These are phyloP conservation scores for Heliconius nattereri DNA, from an alignment of 1,140 invertebrate species.

Conservation along the genomic window DNA sequence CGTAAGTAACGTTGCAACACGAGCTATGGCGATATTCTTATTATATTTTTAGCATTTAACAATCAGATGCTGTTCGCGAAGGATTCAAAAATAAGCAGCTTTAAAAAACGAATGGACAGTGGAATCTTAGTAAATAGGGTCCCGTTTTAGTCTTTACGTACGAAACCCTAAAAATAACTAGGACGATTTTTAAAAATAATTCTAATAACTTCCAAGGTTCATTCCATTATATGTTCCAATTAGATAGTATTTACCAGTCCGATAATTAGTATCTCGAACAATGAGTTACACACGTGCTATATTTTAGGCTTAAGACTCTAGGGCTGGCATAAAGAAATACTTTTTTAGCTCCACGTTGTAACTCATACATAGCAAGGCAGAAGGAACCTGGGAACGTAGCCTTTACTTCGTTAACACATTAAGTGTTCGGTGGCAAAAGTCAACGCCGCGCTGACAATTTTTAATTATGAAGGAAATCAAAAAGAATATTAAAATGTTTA, in stretches of 20 bases:
- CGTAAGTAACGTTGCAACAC: neutral
- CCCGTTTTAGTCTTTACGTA: too few relatives aligned
- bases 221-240: neutral
- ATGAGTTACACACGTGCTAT: conserved; percentile 4
- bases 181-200: neutral
- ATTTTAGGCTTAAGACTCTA: neutral
- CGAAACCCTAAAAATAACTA: neutral
- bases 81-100: too few relatives aligned
- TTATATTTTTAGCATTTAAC: neutral
- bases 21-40: neutral
- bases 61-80: too few relatives aligned
- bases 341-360: neutral
- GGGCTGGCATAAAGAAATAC: neutral
- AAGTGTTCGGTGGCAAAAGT: too few relatives aligned
- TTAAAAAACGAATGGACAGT: too few relatives aligned
- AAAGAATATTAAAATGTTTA: neutral
- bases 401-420: too few relatives aligned
- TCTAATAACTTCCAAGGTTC: neutral
- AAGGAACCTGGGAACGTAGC: too few relatives aligned
- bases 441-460: too few relatives aligned
- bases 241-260: conserved; percentile 2
- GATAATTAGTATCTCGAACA: conserved; percentile 8
- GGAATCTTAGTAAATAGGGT: too few relatives aligned
- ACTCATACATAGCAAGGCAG: too few relatives aligned
- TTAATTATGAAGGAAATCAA: too few relatives aligned